A percentile compares a stretch with the other conserved stretches of the same genome.
These are phyloP conservation scores for Isichthys henryi DNA, from an alignment of 2,113 vertebrate species.

Conservation along the genomic window DNA sequence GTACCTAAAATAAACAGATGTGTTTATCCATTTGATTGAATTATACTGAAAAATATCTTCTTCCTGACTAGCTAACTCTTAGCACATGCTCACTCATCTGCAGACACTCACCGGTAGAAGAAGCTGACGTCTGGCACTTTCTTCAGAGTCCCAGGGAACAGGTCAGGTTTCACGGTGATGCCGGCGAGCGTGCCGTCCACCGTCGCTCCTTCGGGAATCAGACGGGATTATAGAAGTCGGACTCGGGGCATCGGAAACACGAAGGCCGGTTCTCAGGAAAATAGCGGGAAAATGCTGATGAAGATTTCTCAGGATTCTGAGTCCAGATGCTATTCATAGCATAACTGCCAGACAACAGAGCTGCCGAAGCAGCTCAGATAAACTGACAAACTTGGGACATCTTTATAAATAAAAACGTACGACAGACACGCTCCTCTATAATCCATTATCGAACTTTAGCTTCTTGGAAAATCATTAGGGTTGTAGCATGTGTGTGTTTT, in stretches of 20 bases:
- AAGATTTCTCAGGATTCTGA: not conserved
- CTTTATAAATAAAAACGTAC: not conserved
- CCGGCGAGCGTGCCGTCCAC: slow-evolving; percentile 52
- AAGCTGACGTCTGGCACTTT: slow-evolving; percentile 68
- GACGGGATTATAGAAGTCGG: not conserved
- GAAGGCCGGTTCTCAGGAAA: not conserved
- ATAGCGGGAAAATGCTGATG: not conserved
- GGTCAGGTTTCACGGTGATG: slow-evolving; percentile 56
- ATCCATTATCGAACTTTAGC: slow-evolving; percentile 11
- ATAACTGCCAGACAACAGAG: not conserved
- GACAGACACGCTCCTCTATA: not conserved
- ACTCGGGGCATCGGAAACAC: not conserved
- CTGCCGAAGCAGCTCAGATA: not conserved
- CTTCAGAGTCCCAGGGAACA: slow-evolving; percentile 53
- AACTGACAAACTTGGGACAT: not conserved
- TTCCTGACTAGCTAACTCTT: not conserved
- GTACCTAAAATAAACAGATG: not conserved
- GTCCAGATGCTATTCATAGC: not conserved
- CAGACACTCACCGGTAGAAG: slow-evolving; percentile 65
- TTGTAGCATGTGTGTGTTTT: not conserved
- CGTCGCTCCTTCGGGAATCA: slow-evolving; percentile 58
- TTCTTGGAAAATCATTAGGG: not conserved
- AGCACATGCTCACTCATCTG: not conserved
- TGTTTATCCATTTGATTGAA: slow-evolving; percentile 11
- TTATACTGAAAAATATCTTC: not conserved